These are phyloP conservation scores for Troides oblongomaculatus DNA, from an alignment of 2,888 invertebrate genomes.

Conservation along the genomic window DNA sequence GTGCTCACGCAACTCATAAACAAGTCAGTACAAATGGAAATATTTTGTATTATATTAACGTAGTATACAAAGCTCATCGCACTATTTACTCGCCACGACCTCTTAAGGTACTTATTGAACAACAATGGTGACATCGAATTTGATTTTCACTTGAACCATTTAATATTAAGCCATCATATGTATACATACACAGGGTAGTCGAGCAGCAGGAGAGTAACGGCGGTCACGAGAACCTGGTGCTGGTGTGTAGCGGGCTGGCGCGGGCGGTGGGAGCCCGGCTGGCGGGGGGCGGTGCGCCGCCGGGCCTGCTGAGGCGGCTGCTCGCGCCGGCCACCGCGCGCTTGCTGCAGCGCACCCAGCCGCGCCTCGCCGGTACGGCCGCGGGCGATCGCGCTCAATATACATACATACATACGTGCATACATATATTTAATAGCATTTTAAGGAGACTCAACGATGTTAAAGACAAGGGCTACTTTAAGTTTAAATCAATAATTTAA, in stretches of 20 bases:
- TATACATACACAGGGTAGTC: slow-evolving; percentile 20
- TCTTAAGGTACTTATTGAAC: too few relatives aligned
- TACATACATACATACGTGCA: too few relatives aligned
- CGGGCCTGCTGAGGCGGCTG: slow-evolving; percentile 38
- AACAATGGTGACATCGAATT: too few relatives aligned
- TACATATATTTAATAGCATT: too few relatives aligned
- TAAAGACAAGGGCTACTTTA: too few relatives aligned
- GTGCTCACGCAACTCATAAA: slow-evolving; percentile 79
- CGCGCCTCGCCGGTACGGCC: slow-evolving; percentile 2
- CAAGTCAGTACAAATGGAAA: slow-evolving; percentile 56
- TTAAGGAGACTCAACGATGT: too few relatives aligned
- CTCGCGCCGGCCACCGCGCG: slow-evolving; percentile 47
- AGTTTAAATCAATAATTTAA: too few relatives aligned
- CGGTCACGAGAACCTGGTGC: slow-evolving; percentile 42
- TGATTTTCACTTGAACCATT: too few relatives aligned
- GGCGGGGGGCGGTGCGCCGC: slow-evolving; percentile 41
- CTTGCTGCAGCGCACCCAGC: slow-evolving; percentile 44
- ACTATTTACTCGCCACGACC: too few relatives aligned
- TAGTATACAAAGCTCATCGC: too few relatives aligned
- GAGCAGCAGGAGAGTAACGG: slow-evolving; percentile 32
- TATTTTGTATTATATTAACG: too few relatives aligned
- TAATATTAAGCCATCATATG: too few relatives aligned
- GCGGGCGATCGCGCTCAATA: background rate
- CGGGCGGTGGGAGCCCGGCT: slow-evolving; percentile 56
- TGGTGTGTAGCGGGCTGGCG: slow-evolving; percentile 54